These are phyloP conservation scores for Oikopleura vanhoeffeni DNA, from an alignment of 23 tunicate species.

Conservation along the genomic window DNA sequence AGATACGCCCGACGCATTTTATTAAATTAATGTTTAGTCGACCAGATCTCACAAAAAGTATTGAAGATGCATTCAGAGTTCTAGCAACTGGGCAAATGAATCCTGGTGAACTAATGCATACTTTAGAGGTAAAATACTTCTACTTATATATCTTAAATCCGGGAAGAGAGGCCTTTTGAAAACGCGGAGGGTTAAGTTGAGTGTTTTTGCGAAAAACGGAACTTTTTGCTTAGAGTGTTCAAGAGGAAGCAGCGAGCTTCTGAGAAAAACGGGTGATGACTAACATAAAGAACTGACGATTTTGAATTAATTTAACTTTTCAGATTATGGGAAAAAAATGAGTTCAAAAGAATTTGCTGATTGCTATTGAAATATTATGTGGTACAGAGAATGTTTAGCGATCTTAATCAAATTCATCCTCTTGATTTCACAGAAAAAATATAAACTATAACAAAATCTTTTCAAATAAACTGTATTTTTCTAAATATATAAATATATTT, in stretches of 20 bases:
- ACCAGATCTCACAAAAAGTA: too few relatives aligned
- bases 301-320: not conserved
- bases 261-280: too few relatives aligned
- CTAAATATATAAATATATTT: too few relatives aligned
- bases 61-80: conserved; percentile 38
- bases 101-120: not conserved
- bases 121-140: conserved; percentile 4
- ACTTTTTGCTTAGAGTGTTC: too few relatives aligned
- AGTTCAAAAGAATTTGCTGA: not conserved
- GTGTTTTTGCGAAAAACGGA: too few relatives aligned
- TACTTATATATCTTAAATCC: too few relatives aligned
- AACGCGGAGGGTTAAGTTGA: too few relatives aligned
- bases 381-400: not conserved
- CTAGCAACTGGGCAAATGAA: conserved; percentile 17
- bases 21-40: too few relatives aligned
- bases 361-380: not conserved
- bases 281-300: too few relatives aligned
- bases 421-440: not conserved
- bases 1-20: too few relatives aligned
- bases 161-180: too few relatives aligned
- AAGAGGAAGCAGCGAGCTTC: too few relatives aligned
- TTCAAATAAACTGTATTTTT: not conserved
- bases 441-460: not conserved
- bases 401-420: not conserved
- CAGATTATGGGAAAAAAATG: not conserved